These are phyloP conservation scores for Centroberyx gerrardi DNA, from an alignment of 2,797 vertebrate species.

Conservation along the genomic window DNA sequence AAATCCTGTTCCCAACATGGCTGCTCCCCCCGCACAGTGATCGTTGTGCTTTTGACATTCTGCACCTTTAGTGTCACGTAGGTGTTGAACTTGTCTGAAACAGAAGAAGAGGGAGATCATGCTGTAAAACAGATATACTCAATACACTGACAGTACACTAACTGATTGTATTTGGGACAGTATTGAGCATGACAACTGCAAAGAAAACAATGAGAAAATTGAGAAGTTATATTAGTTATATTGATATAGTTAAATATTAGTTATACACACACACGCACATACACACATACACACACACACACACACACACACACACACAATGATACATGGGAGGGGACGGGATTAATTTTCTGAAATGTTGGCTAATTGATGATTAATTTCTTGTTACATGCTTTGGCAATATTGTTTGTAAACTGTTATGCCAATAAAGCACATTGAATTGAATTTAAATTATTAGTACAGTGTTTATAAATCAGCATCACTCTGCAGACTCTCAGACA, in stretches of 20 bases:
- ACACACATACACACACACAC: no score
- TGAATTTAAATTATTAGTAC: no score
- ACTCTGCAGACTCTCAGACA: not conserved
- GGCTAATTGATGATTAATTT: no score
- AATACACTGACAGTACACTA: not conserved
- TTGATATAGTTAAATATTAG: no score
- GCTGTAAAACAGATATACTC: not conserved
- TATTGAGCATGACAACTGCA: not conserved
- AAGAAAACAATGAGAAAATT: not conserved
- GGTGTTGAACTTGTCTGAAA: slow-evolving; percentile 95
- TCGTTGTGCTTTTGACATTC: slow-evolving; percentile 98
- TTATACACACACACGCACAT: no score
- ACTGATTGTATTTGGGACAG: not conserved
- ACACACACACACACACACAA: no score
- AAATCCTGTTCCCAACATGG: slow-evolving; percentile 99
- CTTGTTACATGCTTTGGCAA: no score
- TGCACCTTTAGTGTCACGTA: slow-evolving; percentile 99
- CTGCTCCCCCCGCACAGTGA: slow-evolving; percentile 94
- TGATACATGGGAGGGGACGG: no score
- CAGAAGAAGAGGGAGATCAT: slow-evolving; percentile 19
- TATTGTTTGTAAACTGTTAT: no score
- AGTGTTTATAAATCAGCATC: not conserved
- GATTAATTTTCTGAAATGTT: no score
- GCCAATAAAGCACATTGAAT: no score
- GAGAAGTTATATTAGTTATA: no score